A percentile compares a stretch with the other conserved stretches of the same genome.
Conservation (phyloP, 2,888 invertebrate genomes). For the Ptilodon capucinus region DNA sequence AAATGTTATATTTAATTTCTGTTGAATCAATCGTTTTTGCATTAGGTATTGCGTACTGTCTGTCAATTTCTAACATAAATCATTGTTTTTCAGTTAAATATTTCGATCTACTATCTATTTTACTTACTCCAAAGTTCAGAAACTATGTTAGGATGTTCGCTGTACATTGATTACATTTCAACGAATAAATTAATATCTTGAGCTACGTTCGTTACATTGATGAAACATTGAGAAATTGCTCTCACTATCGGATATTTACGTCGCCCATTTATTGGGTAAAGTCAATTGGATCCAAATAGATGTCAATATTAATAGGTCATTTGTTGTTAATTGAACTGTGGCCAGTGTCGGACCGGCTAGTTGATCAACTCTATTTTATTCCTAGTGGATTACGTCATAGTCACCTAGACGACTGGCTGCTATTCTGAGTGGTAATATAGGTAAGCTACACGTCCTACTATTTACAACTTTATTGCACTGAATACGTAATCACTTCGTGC, state of each 20-base stretch:
- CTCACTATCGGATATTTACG: neutral
- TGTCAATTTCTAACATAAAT: too few species aligned
- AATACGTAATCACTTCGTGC: neutral
- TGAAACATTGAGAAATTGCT: neutral
- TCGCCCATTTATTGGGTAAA: constrained; percentile 10
- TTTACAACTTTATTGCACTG: neutral
- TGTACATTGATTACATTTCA: too few species aligned
- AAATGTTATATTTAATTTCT: too few species aligned
- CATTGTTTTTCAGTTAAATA: too few species aligned
- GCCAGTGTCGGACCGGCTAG: constrained; percentile 18
- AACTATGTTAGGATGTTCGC: too few species aligned
- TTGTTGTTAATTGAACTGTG: constrained; percentile 31
- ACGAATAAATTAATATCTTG: too few species aligned
- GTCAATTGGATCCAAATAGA: constrained; percentile 20
- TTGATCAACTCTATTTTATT: constrained; percentile 25
- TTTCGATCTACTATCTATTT: too few species aligned
- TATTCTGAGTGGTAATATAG: constrained; percentile 15
- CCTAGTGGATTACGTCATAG: constrained; percentile 20
- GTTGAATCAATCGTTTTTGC: too few species aligned
- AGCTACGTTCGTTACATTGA: too few species aligned
- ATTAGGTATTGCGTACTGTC: too few species aligned
- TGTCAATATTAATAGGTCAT: constrained; percentile 30
- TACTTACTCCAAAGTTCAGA: too few species aligned
- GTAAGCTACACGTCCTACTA: constrained; percentile 5
- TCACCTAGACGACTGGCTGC: constrained; percentile 17